Conservation (phyloP, 2,797 vertebrate species). For the Percopsis omiscomaycus region DNA sequence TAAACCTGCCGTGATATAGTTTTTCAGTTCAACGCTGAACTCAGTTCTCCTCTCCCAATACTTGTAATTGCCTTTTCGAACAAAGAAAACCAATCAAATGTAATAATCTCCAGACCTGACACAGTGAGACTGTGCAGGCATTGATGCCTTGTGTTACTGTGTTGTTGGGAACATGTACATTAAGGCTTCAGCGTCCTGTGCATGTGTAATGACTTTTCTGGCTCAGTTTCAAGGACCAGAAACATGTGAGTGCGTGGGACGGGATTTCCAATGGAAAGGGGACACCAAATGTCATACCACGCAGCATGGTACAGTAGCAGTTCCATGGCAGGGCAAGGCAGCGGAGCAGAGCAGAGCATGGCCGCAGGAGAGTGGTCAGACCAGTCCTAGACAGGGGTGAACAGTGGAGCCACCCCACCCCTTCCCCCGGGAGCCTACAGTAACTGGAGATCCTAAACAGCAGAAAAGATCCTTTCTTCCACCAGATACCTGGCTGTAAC, state of each 20-base stretch:
- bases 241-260: conserved; percentile 29
- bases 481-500: conserved; percentile 82
- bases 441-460: conserved; percentile 77
- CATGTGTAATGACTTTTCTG: conserved; percentile 27
- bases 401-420: conserved; percentile 64
- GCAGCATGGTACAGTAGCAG: conserved; percentile 43
- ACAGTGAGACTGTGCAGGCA: conserved; percentile 1
- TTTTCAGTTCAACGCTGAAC: conserved; percentile 1
- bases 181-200: conserved; percentile 8
- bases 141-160: conserved; percentile 19
- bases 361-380: conserved; percentile 71
- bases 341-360: conserved; percentile 47
- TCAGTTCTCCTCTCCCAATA: not conserved
- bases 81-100: conserved; percentile 3
- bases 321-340: conserved; percentile 44
- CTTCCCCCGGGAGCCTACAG: conserved; percentile 70
- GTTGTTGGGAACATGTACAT: conserved; percentile 31
- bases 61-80: conserved; percentile 5
- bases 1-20: not conserved
- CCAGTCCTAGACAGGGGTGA: conserved; percentile 70
- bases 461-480: conserved; percentile 81
- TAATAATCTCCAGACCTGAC: conserved; percentile 14
- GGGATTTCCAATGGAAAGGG: conserved; percentile 40
- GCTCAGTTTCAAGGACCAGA: conserved; percentile 32
- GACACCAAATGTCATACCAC: conserved; percentile 60